A percentile compares a stretch with the other conserved stretches of the same genome.
Evolutionary conservation across 2,113 vertebrate genomes (phyloP).

Genomic region (Trichechus manatus): DNA sequence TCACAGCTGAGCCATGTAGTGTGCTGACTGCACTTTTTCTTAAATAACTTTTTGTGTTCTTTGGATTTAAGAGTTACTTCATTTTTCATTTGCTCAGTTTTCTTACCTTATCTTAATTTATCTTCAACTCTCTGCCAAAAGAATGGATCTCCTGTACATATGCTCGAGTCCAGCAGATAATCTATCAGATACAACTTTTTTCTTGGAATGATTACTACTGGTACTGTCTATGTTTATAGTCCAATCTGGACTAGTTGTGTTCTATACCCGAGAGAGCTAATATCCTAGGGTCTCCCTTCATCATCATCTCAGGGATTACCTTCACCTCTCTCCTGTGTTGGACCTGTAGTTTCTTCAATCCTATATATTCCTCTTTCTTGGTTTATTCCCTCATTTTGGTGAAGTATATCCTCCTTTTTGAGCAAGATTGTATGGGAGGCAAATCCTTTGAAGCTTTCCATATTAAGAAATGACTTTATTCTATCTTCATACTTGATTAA

Average conservation of each 20-base stretch:
- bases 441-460: not conserved
- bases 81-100: not conserved
- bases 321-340: not conserved
- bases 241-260: not conserved
- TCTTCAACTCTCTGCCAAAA: constrained; percentile 1
- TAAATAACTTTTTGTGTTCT: constrained; percentile 17
- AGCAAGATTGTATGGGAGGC: not conserved
- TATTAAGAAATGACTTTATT: not conserved
- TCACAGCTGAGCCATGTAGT: not conserved
- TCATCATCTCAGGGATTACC: not conserved
- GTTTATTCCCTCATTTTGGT: not conserved
- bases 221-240: not conserved
- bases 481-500: not conserved
- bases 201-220: not conserved
- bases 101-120: not conserved
- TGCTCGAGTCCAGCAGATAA: not conserved
- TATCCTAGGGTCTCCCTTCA: not conserved
- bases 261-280: not conserved
- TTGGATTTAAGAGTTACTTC: not conserved
- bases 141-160: not conserved
- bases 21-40: not conserved
- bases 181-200: not conserved
- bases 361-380: not conserved
- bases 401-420: not conserved
- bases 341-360: not conserved